Conservation (phyloP, 2,797 vertebrate species). For the Galagoides demidoff region DNA sequence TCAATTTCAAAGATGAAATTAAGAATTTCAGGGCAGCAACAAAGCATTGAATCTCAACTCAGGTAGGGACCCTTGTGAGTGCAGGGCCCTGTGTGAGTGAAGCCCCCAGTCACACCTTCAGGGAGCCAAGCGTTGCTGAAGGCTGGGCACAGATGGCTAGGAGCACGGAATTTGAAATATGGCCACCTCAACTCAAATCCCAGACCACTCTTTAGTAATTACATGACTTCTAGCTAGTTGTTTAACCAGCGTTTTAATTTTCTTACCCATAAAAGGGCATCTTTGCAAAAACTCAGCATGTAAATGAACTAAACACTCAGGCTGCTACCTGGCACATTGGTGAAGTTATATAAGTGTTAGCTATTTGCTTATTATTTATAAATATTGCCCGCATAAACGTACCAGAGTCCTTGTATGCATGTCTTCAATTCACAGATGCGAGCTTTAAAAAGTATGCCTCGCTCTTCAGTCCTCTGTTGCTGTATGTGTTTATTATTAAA, state of each 20-base stretch:
- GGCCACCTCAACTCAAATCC: background rate
- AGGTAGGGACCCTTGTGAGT: accelerated
- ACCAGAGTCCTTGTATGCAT: background rate
- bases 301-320: background rate
- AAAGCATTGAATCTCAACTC: background rate
- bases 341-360: constrained; percentile 2
- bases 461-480: constrained; percentile 24
- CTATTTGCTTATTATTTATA: constrained; percentile 41
- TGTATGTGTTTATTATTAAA: constrained; percentile 54
- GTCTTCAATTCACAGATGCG: constrained; percentile 18
- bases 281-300: background rate
- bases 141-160: accelerated
- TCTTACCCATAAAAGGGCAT: background rate
- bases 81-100: accelerated
- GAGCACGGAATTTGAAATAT: background rate
- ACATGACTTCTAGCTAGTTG: background rate
- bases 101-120: background rate
- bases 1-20: background rate
- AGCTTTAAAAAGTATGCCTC: constrained; percentile 27
- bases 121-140: background rate
- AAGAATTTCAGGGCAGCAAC: background rate
- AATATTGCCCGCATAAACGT: constrained; percentile 27
- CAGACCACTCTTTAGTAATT: background rate
- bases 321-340: background rate
- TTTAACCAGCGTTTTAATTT: background rate